Base-by-base conservation (phyloP, 2,113 vertebrate species). In the Hippocampus abdominalis region DNA sequence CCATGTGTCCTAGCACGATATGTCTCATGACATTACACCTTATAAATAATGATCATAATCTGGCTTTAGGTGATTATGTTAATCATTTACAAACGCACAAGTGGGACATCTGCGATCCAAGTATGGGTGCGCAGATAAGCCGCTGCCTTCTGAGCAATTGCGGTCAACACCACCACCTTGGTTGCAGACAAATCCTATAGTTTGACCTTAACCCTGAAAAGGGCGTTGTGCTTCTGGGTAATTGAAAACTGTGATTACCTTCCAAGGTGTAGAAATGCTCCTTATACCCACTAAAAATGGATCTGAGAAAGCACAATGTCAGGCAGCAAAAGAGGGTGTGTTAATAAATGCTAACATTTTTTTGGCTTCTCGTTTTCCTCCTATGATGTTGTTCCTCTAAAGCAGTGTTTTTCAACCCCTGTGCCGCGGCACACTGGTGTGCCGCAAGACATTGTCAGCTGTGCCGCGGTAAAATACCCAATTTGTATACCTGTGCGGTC, bases 311-410 rank as follows among this genome's bases (percentile, higher is more conserved):
- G 51, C 51, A 23, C 8, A 54, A 54, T 23, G 7, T 7, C 51
- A 54, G n/a, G 51, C 21, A 54, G 9, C 20, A 54, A 49, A 16
- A 49, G 46, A 49, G 20, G 46, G 2, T 23, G 12, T 10, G 21
- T 23, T 54, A 54, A 54, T 54, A 11, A 8, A 54, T 23, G 8
- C 9, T 11, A 4, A 10, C 10, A 23, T 18, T 16, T 20, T 54
- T 23, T 54, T 54, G n/a, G 51, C 51, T 23, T 11, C 51, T 63
- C 44, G 46, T 66, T 54, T 60, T 42, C 63, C 56, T 32, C 42
- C 39, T 16, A 56, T 60, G 67, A 42, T 21, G 11, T 62, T 71
- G 21, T 8, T 10, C 69, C 71, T 71, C 69, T 81, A n/a, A n/a
- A n/a, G n/a, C n/a, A n/a, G n/a, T n/a, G n/a, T n/a, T n/a, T n/a